phyloP scores from a whole-genome alignment of 2,797 vertebrate genomes.

The Pangasius mekongensis region DNA sequence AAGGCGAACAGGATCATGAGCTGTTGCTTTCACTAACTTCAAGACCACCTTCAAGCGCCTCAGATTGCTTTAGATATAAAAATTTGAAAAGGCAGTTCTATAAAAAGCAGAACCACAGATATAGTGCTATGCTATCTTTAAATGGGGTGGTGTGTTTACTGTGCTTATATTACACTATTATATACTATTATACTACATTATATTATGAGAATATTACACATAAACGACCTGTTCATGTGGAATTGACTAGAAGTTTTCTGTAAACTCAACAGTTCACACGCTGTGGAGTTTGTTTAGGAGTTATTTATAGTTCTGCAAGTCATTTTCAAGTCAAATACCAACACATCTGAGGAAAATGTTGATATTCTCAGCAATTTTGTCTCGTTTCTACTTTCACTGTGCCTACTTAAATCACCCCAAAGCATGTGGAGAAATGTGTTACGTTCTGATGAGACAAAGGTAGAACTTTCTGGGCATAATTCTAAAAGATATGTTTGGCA shows the following conservation, averaged over 20 bases:
- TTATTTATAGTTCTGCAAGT: neutral
- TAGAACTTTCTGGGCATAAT: neutral
- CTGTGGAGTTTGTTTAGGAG: neutral
- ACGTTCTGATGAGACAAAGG: neutral
- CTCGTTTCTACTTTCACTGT: neutral
- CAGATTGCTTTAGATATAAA: neutral
- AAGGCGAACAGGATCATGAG: neutral
- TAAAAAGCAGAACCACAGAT: neutral
- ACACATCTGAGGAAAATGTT: neutral
- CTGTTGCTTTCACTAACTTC: neutral
- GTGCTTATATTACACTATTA: too few species aligned
- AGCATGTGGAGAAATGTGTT: neutral
- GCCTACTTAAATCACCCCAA: neutral
- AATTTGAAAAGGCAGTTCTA: neutral
- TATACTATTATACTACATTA: too few species aligned
- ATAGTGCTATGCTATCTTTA: neutral
- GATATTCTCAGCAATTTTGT: neutral
- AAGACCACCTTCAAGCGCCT: neutral
- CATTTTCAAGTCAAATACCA: neutral
- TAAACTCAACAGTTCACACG: neutral
- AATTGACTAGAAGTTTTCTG: neutral
- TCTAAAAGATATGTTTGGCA: neutral
- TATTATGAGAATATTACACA: neutral
- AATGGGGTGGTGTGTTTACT: neutral
- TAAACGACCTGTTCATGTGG: neutral